Conservation (phyloP, 2,888 invertebrate genomes). For the Laspeyria flexula region DNA sequence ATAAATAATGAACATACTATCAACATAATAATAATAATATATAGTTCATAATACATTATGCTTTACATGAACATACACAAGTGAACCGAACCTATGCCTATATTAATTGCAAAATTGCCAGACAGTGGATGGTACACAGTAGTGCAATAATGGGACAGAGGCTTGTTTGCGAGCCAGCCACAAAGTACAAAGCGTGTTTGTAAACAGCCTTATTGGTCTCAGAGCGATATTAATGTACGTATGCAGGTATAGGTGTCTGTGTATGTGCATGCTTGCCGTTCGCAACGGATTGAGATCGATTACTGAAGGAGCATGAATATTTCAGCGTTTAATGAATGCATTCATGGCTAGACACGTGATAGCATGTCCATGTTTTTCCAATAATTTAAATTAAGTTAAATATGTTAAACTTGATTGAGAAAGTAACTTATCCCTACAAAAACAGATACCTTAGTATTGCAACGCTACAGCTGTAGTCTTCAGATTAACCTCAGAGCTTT, state of each 20-base stretch:
- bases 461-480: no score
- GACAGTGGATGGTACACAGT: constrained; percentile 53
- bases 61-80: no score
- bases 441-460: no score
- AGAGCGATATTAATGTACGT: constrained; percentile 62
- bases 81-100: no score
- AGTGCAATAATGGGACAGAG: constrained; percentile 65
- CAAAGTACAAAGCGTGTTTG: constrained; percentile 74
- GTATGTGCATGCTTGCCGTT: constrained; percentile 16
- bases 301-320: constrained; percentile 33
- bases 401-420: no score
- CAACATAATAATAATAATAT: no score
- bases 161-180: constrained; percentile 62
- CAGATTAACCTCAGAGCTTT: no score
- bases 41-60: no score
- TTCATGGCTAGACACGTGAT: constrained; percentile 8
- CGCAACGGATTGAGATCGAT: constrained; percentile 31
- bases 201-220: constrained; percentile 71
- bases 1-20: no score
- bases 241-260: constrained; percentile 10
- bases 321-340: constrained; percentile 26
- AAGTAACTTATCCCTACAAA: no score
- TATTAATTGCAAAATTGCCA: constrained; percentile 67
- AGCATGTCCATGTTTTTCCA: not conserved
- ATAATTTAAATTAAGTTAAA: no score